Base-by-base conservation (phyloP, 2,888 invertebrate species). In the Pristionchus fissidentatus region DNA sequence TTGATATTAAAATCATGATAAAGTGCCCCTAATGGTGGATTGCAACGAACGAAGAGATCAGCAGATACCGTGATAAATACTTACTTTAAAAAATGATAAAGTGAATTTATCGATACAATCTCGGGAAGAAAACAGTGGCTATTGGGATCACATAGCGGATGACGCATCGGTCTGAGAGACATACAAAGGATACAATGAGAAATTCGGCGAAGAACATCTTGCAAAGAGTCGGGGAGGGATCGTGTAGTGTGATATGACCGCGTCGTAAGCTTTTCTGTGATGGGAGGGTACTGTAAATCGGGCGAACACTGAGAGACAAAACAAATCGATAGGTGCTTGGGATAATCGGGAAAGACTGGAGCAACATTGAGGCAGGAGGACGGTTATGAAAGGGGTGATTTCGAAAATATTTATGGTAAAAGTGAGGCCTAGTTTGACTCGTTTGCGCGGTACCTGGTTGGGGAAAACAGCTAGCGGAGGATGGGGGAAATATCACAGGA, bases 221-320 rank as follows among this genome's bases (percentile, higher is more conserved):
- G 38, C 41, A 70, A 41, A n/a, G n/a, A n/a, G n/a, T n/a, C n/a
- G n/a, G n/a, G n/a, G n/a, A n/a, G n/a, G n/a, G n/a, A n/a, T n/a
- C n/a, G 70, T 70, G 38, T 41, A 70, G 41, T 35, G 70, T 70
- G 70, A 70, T 70, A 70, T 70, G 70, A 70, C 70, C 70, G 70
- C n/a, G 41, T 70, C n/a, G 70, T 70, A 70, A 70, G 70, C 70
- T 70, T 70, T 70, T 70, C 70, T 70, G 70, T 70, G 70, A 70
- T 70, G 29, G 70, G 22, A 19, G 13, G 43, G 70, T 41, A 70
- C 70, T 26, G 70, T 38, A 70, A 70, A 70, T 43, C 43, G 41
- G 43, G n/a, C n/a, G n/a, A n/a, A n/a, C n/a, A 70, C 70, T 70
- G 70, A 70, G 70, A 70, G 43, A 70, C 41, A 70, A 29, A 41